phyloP scores from a whole-genome alignment of 2,113 vertebrate species.

The Vidua macroura region DNA sequence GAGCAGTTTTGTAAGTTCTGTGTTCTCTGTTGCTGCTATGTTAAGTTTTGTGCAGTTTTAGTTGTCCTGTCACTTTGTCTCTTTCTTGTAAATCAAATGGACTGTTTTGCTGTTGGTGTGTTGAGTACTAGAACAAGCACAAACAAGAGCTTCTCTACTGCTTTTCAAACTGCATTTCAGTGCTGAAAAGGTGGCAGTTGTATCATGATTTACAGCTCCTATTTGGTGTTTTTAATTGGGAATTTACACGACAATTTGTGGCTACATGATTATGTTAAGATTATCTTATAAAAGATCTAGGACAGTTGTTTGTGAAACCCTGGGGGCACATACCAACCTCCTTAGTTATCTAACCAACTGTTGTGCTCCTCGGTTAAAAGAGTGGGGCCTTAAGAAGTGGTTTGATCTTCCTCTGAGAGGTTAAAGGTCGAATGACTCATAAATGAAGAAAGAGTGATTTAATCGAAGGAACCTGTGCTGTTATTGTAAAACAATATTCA shows the following conservation, averaged over 20 bases:
- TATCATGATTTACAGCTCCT: conserved; percentile 56
- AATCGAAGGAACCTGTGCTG: conserved; percentile 78
- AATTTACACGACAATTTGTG: conserved; percentile 66
- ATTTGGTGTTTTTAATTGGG: conserved; percentile 67
- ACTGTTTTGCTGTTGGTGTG: background rate
- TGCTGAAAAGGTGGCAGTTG: conserved; percentile 23
- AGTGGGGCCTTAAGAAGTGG: conserved; percentile 75
- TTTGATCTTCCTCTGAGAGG: conserved; percentile 82
- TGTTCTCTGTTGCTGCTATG: background rate
- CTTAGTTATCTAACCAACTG: conserved; percentile 75
- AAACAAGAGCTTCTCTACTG: background rate
- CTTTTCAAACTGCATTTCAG: background rate
- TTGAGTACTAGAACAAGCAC: background rate
- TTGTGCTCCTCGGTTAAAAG: conserved; percentile 75
- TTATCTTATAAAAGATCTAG: conserved; percentile 72
- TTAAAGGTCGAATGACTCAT: conserved; percentile 78
- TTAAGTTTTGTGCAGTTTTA: background rate
- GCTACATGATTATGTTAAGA: conserved; percentile 69
- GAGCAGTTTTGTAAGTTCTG: background rate
- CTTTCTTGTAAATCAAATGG: background rate
- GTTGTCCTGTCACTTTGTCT: background rate
- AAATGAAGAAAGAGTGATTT: conserved; percentile 82
- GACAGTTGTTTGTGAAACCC: conserved; percentile 72
- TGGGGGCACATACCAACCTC: conserved; percentile 72
- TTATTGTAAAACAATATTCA: conserved; percentile 80